Percentiles rank a stretch among this genome's conserved stretches.
Evolutionary conservation across 1,140 invertebrate genomes (phyloP).

Genomic region (Drosophila willistoni): DNA sequence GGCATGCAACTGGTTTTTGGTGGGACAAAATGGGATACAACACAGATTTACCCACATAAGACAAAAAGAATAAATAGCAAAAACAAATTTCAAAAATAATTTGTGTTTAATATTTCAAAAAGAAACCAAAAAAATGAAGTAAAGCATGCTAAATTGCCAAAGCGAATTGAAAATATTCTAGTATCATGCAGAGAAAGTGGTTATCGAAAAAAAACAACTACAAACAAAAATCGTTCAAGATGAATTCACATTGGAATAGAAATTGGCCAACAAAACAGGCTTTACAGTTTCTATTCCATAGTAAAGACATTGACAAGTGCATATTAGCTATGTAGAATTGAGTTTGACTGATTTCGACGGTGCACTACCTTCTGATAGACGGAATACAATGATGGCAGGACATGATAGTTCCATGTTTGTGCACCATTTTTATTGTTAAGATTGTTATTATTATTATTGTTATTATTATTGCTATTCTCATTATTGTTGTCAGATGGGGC

Average conservation of each 20-base stretch:
- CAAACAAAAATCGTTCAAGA: background rate
- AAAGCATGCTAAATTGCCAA: conserved; percentile 48
- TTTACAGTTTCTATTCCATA: background rate
- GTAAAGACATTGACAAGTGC: conserved; percentile 1
- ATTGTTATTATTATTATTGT: conserved; percentile 47
- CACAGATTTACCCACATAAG: conserved; percentile 26
- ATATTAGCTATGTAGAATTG: conserved; percentile 14
- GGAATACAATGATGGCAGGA: conserved; percentile 91
- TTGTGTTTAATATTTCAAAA: background rate
- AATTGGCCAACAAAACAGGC: background rate
- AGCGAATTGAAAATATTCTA: conserved; percentile 14
- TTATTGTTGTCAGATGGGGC: conserved; percentile 67
- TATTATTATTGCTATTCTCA: conserved; percentile 56
- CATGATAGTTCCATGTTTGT: conserved; percentile 91
- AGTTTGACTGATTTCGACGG: conserved; percentile 30
- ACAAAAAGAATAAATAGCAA: conserved; percentile 14
- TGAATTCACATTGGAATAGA: conserved; percentile 4
- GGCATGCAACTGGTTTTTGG: conserved; percentile 53
- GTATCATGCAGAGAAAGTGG: conserved; percentile 25
- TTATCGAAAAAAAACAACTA: background rate
- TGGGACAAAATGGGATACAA: conserved; percentile 43
- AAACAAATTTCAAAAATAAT: conserved; percentile 8
- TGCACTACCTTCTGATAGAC: conserved; percentile 91
- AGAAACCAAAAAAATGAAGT: background rate
- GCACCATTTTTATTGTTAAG: conserved; percentile 81